A percentile compares a stretch with the other conserved stretches of the same genome.
Conservation (phyloP, 2,888 invertebrate species). For the Dastarcus helophoroides region DNA sequence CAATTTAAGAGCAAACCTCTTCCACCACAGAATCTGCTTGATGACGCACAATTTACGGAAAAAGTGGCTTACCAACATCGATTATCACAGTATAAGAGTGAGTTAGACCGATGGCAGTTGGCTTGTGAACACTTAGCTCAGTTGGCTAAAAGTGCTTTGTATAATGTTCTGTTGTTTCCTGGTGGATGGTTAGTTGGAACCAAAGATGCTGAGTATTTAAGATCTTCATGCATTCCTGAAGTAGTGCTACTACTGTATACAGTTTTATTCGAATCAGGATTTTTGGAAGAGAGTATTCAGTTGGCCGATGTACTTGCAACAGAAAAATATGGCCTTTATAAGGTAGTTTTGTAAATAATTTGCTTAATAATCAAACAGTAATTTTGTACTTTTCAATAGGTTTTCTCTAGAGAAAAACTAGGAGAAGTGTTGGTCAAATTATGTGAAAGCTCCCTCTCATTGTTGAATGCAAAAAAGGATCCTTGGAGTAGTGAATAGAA, state of each 20-base stretch:
- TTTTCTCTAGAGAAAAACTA: constrained; percentile 65
- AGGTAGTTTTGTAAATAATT: constrained; percentile 39
- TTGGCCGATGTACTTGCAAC: constrained; percentile 69
- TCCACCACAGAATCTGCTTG: constrained; percentile 47
- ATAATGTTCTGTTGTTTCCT: constrained; percentile 79
- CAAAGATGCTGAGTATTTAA: constrained; percentile 46
- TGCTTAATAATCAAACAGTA: neutral
- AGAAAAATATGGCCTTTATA: constrained; percentile 68
- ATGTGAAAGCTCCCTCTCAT: constrained; percentile 62
- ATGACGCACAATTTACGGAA: constrained; percentile 67
- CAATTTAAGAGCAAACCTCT: constrained; percentile 69
- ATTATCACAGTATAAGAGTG: constrained; percentile 65
- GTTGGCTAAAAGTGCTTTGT: constrained; percentile 66
- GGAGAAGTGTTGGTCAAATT: constrained; percentile 65
- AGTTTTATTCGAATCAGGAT: constrained; percentile 64
- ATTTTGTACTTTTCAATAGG: constrained; percentile 38
- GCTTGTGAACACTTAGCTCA: constrained; percentile 35
- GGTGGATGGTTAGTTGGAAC: constrained; percentile 81
- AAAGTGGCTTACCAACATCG: constrained; percentile 81
- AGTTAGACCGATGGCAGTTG: constrained; percentile 56
- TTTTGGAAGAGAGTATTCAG: constrained; percentile 66
- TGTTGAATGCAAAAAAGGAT: constrained; percentile 68
- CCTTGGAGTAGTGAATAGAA: constrained; percentile 61
- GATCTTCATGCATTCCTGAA: constrained; percentile 77
- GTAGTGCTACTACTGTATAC: constrained; percentile 64